Percentiles rank a stretch among this genome's conserved stretches.
Conservation (phyloP, 2,888 invertebrate species). For the Microplitis deprimator region DNA sequence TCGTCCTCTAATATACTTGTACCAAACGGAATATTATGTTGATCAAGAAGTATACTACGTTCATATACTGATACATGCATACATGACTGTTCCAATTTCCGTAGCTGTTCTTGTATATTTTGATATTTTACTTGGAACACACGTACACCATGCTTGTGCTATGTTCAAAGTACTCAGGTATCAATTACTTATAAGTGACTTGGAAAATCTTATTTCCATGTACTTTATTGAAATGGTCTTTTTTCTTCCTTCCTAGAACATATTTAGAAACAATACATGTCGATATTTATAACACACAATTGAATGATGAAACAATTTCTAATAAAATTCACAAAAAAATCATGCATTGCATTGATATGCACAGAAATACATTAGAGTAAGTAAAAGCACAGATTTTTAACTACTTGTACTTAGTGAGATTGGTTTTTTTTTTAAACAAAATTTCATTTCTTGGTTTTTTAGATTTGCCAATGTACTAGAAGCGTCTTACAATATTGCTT, state of each 20-base stretch:
- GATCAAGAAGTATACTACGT: slow-evolving; percentile 43
- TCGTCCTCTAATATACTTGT: slow-evolving; percentile 43
- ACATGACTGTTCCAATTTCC: slow-evolving; percentile 41
- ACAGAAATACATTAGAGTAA: background rate
- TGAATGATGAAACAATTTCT: background rate
- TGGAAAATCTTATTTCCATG: background rate
- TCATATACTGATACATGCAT: slow-evolving; percentile 44
- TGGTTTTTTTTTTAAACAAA: no score
- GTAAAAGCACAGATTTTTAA: background rate
- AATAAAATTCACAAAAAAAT: background rate
- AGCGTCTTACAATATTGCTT: background rate
- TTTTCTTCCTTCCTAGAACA: background rate
- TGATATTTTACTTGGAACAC: slow-evolving; percentile 43
- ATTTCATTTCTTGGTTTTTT: background rate
- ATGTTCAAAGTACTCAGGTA: slow-evolving; percentile 47
- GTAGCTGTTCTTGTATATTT: slow-evolving; percentile 32
- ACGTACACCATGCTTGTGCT: slow-evolving; percentile 47
- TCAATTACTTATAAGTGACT: background rate
- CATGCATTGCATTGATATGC: background rate
- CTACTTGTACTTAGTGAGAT: no score
- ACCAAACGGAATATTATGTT: slow-evolving; percentile 46
- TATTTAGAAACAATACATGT: slow-evolving; percentile 12
- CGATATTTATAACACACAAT: background rate
- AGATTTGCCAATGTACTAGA: background rate
- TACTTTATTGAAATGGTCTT: background rate